These are phyloP conservation scores for Drosophila setifemur DNA, from an alignment of 1,140 invertebrate genomes.

Conservation along the genomic window DNA sequence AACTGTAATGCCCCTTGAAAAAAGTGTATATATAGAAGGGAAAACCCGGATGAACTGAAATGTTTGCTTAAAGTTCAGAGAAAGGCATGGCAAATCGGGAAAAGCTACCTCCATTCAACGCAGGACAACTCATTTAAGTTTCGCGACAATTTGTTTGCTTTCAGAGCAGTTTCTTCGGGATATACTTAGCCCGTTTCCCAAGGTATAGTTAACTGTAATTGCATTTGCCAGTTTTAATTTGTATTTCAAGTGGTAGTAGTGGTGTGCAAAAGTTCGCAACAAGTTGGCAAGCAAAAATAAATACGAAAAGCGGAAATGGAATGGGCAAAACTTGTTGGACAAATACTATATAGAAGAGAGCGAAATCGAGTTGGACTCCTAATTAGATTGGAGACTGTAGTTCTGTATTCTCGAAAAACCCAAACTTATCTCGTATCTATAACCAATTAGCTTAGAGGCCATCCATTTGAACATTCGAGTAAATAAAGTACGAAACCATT, in stretches of 20 bases:
- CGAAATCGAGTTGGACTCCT: slow-evolving; percentile 10
- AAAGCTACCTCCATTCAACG: slow-evolving; percentile 19
- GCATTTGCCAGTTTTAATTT: slow-evolving; percentile 69
- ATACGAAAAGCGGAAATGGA: slow-evolving; percentile 15
- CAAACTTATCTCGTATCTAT: neutral
- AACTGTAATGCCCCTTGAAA: too few species aligned
- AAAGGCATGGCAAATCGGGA: neutral
- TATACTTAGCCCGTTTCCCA: slow-evolving; percentile 40
- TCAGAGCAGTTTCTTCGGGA: slow-evolving; percentile 8
- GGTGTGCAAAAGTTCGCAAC: slow-evolving; percentile 58
- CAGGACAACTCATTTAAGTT: slow-evolving; percentile 69
- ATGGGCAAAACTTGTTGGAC: slow-evolving; percentile 36
- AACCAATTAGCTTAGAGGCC: slow-evolving; percentile 12
- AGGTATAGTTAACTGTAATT: slow-evolving; percentile 68
- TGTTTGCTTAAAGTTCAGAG: slow-evolving; percentile 51
- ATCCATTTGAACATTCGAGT: neutral
- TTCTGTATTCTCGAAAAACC: neutral
- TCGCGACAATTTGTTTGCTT: slow-evolving; percentile 52
- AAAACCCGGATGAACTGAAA: slow-evolving; percentile 6
- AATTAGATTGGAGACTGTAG: slow-evolving; percentile 29
- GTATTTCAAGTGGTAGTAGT: slow-evolving; percentile 57
- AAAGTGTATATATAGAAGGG: neutral
- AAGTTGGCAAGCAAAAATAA: slow-evolving; percentile 43
- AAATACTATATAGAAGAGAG: neutral
- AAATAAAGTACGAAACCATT: slow-evolving; percentile 12